Percentiles rank a stretch among this genome's conserved stretches.
These are phyloP conservation scores for Ganaspis sp. DNA, from an alignment of 1,140 invertebrate species.

Conservation along the genomic window DNA sequence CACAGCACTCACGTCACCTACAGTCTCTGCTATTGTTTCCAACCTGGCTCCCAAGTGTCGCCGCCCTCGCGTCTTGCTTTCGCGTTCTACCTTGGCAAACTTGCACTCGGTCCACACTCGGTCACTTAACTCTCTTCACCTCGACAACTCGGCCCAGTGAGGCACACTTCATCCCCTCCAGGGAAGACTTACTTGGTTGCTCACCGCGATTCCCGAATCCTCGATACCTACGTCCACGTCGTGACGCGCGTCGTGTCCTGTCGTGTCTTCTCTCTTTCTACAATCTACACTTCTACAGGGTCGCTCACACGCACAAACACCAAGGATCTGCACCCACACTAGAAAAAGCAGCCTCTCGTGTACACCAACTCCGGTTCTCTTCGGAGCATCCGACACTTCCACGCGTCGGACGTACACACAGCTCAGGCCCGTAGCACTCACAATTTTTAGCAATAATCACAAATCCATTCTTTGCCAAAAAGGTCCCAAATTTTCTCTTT, in stretches of 20 bases:
- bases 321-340: background rate
- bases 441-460: background rate
- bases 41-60: constrained; percentile 40
- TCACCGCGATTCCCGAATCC: constrained; percentile 21
- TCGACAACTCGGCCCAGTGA: constrained; percentile 22
- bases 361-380: constrained; percentile 2
- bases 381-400: constrained; percentile 13
- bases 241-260: constrained; percentile 24
- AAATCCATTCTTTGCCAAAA: background rate
- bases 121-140: constrained; percentile 55
- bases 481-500: background rate
- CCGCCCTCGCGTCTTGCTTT: constrained; percentile 38
- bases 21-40: constrained; percentile 26
- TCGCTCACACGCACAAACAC: constrained; percentile 1
- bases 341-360: constrained; percentile 16
- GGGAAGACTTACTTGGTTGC: constrained; percentile 33
- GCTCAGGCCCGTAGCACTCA: background rate
- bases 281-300: constrained; percentile 12
- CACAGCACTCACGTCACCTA: background rate
- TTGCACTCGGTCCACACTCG: constrained; percentile 44
- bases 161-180: constrained; percentile 26
- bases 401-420: constrained; percentile 16
- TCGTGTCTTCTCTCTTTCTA: constrained; percentile 28
- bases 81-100: constrained; percentile 29
- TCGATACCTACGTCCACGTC: constrained; percentile 26